Conservation (phyloP, 2,888 invertebrate genomes). For the Dryocosmus kuriphilus region DNA sequence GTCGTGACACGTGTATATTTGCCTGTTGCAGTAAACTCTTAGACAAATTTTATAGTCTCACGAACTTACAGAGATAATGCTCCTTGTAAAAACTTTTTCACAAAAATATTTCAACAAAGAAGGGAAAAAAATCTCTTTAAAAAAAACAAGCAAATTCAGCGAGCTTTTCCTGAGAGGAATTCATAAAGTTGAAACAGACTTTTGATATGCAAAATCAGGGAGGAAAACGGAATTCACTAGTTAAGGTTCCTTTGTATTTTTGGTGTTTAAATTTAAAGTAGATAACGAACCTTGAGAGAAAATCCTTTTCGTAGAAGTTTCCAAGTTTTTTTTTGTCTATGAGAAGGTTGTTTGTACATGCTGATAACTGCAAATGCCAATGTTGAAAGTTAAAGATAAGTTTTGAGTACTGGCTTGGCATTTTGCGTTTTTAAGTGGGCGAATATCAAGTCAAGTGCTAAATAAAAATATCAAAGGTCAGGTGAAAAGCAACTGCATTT, state of each 20-base stretch:
- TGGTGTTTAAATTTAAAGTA: not conserved
- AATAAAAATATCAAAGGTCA: not conserved
- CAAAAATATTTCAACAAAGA: not conserved
- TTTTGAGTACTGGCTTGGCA: not conserved
- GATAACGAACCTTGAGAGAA: too few relatives aligned
- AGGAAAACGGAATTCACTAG: not conserved
- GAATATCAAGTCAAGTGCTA: not conserved
- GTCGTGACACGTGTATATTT: slow-evolving; percentile 56
- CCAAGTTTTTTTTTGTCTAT: not conserved
- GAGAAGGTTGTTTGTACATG: not conserved
- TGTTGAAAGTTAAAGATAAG: not conserved
- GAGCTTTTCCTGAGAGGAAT: not conserved
- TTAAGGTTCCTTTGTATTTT: not conserved
- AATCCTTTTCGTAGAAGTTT: not conserved
- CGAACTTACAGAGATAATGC: not conserved
- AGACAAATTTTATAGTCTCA: not conserved
- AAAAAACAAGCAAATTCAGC: not conserved
- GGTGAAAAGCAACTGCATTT: not conserved
- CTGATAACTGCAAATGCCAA: slow-evolving; percentile 4
- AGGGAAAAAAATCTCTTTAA: not conserved
- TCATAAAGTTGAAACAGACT: not conserved
- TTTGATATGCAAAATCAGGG: not conserved
- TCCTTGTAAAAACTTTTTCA: not conserved
- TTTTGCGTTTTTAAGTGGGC: not conserved
- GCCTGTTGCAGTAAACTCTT: slow-evolving; percentile 30